Evolutionary conservation across 2,888 invertebrate genomes (phyloP), one percentile per base, ranked within the genome.

Genomic region (Clivina fossor): DNA sequence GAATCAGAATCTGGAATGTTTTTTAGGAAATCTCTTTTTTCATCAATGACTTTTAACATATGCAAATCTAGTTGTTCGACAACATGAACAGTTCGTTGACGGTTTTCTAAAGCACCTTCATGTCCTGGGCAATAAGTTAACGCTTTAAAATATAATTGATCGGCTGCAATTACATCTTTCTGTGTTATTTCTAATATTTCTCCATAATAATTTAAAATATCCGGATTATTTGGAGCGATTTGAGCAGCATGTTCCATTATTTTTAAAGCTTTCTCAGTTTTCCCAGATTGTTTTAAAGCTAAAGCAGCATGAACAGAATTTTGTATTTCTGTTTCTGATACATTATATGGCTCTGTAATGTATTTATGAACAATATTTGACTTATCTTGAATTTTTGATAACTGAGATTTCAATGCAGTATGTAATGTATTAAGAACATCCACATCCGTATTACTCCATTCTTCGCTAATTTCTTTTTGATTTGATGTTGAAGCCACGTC

Each of bases 191-290:
- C 96, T 55, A 96, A 73, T 70, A 93, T 94, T 72, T 95, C 93
- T 8, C 97, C 97, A 70, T 91, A 97, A 66, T 90, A 87, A 61
- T 91, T 90, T 5, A 98, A 77, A 41, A 97, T 86, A 67, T 97
- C 95, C 0, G 95, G 90, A 75, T 97, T 91, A 64, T 86, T 84
- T 0, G 97, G 97, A 9, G 93, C 91, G 32, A 98, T 76, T 0
- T 92, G 90, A 55, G 91, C 82, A 0, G 96, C 96, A 74, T 97
- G 96, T 73, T 93, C 86, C 68, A 92, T 90, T 22, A 93, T 72
- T 70, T 90, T 89, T 28, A 86, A 75, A 0, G 95, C 94, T 74
- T 93, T 94, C 49, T 90, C 88, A 48, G 82, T 76, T 70, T 93
- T 95, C 3, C 93, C 93, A 30, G 82, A 76, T 47, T 81, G 78